Evolutionary conservation across 2,888 invertebrate genomes (phyloP), one percentile per base, ranked within the genome.

Genomic region (Cremastinae sp.): DNA sequence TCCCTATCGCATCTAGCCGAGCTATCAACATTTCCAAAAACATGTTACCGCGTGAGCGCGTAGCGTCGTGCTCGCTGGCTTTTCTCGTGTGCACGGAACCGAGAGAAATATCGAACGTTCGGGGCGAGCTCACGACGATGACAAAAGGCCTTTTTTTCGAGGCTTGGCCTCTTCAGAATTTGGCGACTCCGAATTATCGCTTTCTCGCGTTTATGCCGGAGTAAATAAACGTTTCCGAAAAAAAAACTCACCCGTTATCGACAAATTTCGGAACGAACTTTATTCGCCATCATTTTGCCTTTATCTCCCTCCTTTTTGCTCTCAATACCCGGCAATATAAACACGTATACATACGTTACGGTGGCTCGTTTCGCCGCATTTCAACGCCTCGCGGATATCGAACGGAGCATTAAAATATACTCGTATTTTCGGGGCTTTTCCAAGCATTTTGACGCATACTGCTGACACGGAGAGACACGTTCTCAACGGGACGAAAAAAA

Each of bases 81-180:
- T 20, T 36, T 62, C 20, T 62, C 38, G 45, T 36, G 64, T 64
- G 34, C 51, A 64, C 59, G 54, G 16, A 47, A 58, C 36, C 66
- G 85, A 84, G 84, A 83, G 84, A 84, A 84, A 86, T 85, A 87
- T 86, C 82, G 86, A 86, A 70, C 76, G 62, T 49, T 51, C 64
- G 43, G 45, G 61, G 61, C 43, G 53, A 70, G 14, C 22, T 28
- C 18, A 28, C 75, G 78, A 71, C 69, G 82, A 84, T 84, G 85
- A 84, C 82, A 85, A 70, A 62, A 78, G 81, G 81, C 81, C 82
- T 82, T 83, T 73, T 56, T 53, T 5, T 28, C 28, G 28, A 28
- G 28, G 28, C 56, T 61, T n/a, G 22, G 53, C 53, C 73, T 49
- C 61, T 18, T 41, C 22, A 66, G 51, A 43, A 61, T 56, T 36